A percentile compares a stretch with the other conserved stretches of the same genome.
phyloP scores from a whole-genome alignment of 2,113 vertebrate genomes.

The Nycticebus coucang region DNA sequence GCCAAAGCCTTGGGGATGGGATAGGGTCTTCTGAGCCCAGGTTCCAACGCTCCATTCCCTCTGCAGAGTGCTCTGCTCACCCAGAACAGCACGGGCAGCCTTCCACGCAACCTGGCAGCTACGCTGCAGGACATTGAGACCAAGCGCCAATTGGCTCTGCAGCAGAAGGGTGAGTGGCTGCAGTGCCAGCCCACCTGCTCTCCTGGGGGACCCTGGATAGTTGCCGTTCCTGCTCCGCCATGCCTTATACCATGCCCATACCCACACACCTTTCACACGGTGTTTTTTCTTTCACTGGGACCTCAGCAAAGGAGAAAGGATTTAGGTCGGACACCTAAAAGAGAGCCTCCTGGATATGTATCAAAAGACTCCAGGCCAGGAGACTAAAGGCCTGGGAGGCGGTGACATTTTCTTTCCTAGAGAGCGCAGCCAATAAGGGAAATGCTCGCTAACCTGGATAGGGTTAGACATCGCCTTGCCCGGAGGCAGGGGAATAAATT shows the following conservation, averaged over 20 bases:
- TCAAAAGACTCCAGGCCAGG: neutral
- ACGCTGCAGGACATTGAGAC: slow-evolving; percentile 91
- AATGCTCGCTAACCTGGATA: neutral
- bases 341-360: neutral
- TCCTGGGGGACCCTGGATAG: neutral
- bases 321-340: neutral
- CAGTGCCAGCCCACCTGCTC: fast-evolving
- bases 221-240: neutral
- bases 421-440: neutral
- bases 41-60: neutral
- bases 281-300: neutral
- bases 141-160: slow-evolving; percentile 90
- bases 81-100: slow-evolving; percentile 88
- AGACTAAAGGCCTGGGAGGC: neutral
- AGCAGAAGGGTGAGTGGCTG: slow-evolving; percentile 90
- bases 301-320: neutral
- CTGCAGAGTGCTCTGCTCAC: slow-evolving; percentile 86
- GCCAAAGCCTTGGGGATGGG: neutral
- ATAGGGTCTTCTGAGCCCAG: neutral
- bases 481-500: neutral
- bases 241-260: neutral
- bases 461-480: neutral
- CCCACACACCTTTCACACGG: neutral
- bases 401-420: neutral
- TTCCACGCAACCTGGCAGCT: slow-evolving; percentile 91